A percentile compares a stretch with the other conserved stretches of the same genome.
phyloP scores from a whole-genome alignment of 1,140 invertebrate species.

The Lepidurus arcticus region DNA sequence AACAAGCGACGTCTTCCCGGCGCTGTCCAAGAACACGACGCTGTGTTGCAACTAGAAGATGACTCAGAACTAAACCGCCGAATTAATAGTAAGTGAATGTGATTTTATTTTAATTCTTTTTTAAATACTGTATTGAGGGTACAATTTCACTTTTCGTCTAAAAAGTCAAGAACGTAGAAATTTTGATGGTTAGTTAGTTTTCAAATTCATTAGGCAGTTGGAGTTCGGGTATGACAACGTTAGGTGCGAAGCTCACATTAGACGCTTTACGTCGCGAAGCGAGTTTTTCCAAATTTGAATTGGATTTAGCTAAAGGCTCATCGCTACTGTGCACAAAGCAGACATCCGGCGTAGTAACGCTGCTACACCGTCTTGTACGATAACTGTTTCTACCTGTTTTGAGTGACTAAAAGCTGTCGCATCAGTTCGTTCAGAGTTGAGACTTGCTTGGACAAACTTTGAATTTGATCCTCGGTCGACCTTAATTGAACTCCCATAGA shows the following conservation, averaged over 20 bases:
- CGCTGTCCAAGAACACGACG: conserved; percentile 37
- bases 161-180: not conserved
- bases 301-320: not conserved
- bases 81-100: conserved; percentile 50
- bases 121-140: not conserved
- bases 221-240: not conserved
- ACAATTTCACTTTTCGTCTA: too few species aligned
- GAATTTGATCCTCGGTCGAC: not conserved
- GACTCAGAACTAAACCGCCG: conserved; percentile 53
- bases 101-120: too few species aligned
- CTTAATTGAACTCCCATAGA: not conserved
- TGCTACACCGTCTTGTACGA: not conserved
- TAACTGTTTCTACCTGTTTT: not conserved
- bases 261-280: not conserved
- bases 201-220: not conserved
- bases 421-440: not conserved
- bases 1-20: not conserved
- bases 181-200: not conserved
- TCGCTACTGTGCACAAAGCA: not conserved
- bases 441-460: not conserved
- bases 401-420: not conserved
- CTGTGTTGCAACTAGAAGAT: conserved; percentile 51
- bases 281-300: not conserved
- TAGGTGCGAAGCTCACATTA: not conserved
- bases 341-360: not conserved